Evolutionary conservation across 2,888 invertebrate species (phyloP).

Genomic region (Lepidonotus clava): DNA sequence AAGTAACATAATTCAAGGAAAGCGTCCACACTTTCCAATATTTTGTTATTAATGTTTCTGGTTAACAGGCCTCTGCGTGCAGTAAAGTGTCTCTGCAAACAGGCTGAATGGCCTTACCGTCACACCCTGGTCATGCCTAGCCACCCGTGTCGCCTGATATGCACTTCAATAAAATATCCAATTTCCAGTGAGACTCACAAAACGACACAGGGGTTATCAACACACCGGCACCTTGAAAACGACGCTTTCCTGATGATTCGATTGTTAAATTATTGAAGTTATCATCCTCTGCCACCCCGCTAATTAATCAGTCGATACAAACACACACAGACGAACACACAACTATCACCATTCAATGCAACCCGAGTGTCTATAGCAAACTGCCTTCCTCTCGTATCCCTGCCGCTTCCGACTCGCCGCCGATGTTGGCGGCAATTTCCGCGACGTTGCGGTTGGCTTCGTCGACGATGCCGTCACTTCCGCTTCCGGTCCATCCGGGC

Average conservation of each 20-base stretch:
- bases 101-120: no score
- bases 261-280: neutral
- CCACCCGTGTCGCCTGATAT: no score
- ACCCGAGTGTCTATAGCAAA: constrained; percentile 30
- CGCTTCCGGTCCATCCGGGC: constrained; percentile 35
- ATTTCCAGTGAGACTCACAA: neutral
- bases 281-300: neutral
- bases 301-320: neutral
- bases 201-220: neutral
- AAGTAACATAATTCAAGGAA: no score
- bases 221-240: neutral
- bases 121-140: no score
- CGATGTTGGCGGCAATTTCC: neutral
- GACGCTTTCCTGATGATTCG: neutral
- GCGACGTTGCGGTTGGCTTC: neutral
- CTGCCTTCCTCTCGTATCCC: constrained; percentile 3
- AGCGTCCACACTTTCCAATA: no score
- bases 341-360: constrained; percentile 43
- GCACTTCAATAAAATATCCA: no score
- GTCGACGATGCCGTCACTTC: neutral
- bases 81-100: no score
- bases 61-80: no score
- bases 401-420: neutral
- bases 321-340: neutral
- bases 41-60: no score